Base-by-base conservation (phyloP, 92 coral and sea anemone genomes). In the Porites divaricata region DNA sequence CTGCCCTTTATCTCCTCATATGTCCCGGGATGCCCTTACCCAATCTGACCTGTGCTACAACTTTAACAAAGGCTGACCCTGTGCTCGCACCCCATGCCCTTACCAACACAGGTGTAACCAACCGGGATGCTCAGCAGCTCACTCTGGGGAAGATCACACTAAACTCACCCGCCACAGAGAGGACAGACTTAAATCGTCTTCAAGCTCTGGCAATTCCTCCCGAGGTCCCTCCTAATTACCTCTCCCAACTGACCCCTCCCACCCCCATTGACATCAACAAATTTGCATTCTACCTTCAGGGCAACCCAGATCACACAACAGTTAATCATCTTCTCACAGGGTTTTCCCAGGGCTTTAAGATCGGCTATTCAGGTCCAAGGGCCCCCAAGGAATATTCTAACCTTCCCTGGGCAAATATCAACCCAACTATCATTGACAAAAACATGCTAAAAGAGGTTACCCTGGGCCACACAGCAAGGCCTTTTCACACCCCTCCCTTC, bases 1-100 rank as follows among this genome's bases (percentile, higher is more conserved):
- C 66, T 56, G 49, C 21, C 79, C 79, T 1, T 21, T 54, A 3
- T 74, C 72, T 68, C 4, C 72, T 51, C 23, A 6, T 17, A 69
- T 21, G 54, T 69, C 54, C 49, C 28, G 19, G 74, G 49, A 15
- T 26, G 15, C 51, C 51, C 72, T 19, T 1, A 11, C 52, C 72
- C 72, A 26, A n/a, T 28, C 70, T 4, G 58, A 68, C 16, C 58
- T 62, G 41, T 63, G 82, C 82, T 50, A 13, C 72, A 5, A 35
- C 45, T 35, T 5, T 35, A 35, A 35, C 45, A 35, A 35, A 35
- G 45, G 45, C 45, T 6, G 63, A 78, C 70, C 70, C 65, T 78
- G 82, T 50, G 50, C 70, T 52, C 11, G 45, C 63, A 28, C 67
- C 45, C 82, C 72, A 26, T 78, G 72, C 70, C 64, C 82, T 24